Percentiles rank a stretch among this genome's conserved stretches.
phyloP scores from a whole-genome alignment of 2,888 invertebrate species.

The Zhuqinia jingwanae region DNA sequence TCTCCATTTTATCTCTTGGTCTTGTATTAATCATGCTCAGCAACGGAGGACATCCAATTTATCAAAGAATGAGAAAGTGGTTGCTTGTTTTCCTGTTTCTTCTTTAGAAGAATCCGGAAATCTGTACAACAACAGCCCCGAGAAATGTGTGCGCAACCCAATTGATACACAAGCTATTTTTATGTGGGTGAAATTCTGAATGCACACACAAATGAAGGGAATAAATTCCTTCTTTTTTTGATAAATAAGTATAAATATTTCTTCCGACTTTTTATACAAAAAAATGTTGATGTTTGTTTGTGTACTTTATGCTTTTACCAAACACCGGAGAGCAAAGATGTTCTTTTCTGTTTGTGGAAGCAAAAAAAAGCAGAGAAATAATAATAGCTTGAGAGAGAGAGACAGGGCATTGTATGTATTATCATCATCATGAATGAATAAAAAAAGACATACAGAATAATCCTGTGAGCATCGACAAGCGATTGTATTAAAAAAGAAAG shows the following conservation, averaged over 20 bases:
- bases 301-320: constrained; percentile 26
- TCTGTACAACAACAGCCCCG: not conserved
- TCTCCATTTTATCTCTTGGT: not conserved
- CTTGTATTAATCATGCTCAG: constrained; percentile 19
- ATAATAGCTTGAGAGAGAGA: not conserved
- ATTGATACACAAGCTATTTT: not conserved
- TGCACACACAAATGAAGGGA: not conserved
- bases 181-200: too few species aligned
- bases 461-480: constrained; percentile 48
- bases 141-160: not conserved
- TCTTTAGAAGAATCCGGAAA: constrained; percentile 48
- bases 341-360: constrained; percentile 3
- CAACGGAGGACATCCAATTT: constrained; percentile 35
- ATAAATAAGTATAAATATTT: constrained; percentile 4
- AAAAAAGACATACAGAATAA: constrained; percentile 31
- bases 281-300: constrained; percentile 21
- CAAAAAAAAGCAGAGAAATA: constrained; percentile 33
- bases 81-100: constrained; percentile 50
- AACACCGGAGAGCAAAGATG: constrained; percentile 22
- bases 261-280: constrained; percentile 13
- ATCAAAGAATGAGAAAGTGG: constrained; percentile 62
- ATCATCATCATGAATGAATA: constrained; percentile 27
- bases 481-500: constrained; percentile 12
- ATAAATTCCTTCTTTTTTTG: not conserved
- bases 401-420: constrained; percentile 38